A percentile compares a stretch with the other conserved stretches of the same genome.
These are phyloP conservation scores for Sceloporus undulatus DNA, from an alignment of 2,113 vertebrate species.

Conservation along the genomic window DNA sequence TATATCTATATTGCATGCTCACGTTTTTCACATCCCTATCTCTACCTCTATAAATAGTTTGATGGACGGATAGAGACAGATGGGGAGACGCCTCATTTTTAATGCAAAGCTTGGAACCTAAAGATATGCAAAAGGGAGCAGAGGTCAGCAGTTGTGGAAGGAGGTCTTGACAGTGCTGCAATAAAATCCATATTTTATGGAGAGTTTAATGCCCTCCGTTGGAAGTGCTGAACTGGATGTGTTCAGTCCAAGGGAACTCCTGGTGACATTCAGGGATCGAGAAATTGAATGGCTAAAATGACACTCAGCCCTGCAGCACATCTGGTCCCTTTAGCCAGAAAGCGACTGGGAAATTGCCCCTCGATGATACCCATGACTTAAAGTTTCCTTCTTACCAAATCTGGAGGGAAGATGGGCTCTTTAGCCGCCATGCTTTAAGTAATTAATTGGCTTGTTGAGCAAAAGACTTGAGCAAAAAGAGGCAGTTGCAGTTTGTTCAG, in stretches of 20 bases:
- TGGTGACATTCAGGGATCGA: conserved; percentile 69
- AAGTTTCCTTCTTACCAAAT: conserved; percentile 38
- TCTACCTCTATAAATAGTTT: background rate
- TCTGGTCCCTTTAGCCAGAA: conserved; percentile 46
- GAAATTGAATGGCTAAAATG: conserved; percentile 73
- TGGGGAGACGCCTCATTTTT: background rate
- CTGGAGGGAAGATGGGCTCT: background rate
- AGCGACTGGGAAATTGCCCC: background rate
- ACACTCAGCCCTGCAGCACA: conserved; percentile 9
- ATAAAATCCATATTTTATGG: conserved; percentile 84
- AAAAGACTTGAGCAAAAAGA: background rate
- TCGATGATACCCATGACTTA: conserved; percentile 31
- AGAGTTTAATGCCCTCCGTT: conserved; percentile 73
- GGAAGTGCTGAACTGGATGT: conserved; percentile 48
- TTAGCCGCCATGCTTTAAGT: conserved; percentile 29
- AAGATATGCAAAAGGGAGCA: conserved; percentile 52
- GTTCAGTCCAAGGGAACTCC: conserved; percentile 65
- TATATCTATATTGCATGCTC: background rate
- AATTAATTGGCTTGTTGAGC: conserved; percentile 17
- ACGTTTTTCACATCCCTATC: background rate
- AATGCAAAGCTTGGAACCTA: conserved; percentile 54
- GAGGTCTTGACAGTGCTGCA: conserved; percentile 76
- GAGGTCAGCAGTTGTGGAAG: conserved; percentile 70
- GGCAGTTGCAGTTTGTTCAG: background rate
- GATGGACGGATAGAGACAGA: background rate